Conservation (phyloP, 2,888 invertebrate species). For the Drosophila meridiana region DNA sequence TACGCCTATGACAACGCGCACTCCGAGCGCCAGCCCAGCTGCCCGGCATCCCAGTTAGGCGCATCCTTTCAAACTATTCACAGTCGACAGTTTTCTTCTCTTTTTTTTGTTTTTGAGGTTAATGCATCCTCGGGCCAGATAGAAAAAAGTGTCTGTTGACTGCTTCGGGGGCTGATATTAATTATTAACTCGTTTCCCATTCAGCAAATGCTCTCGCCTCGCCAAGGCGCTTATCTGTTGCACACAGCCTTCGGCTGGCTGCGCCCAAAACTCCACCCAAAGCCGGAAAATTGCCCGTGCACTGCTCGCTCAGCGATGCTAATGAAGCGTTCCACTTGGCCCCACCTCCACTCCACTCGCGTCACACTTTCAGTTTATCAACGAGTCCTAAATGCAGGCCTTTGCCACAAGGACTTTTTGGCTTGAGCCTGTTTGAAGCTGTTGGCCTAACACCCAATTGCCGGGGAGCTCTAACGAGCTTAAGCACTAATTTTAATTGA, state of each 20-base stretch:
- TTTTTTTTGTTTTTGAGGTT: slow-evolving; percentile 64
- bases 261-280: slow-evolving; percentile 21
- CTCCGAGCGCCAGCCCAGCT: neutral
- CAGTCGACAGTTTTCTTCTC: slow-evolving; percentile 10
- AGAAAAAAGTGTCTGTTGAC: slow-evolving; percentile 39
- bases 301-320: slow-evolving; percentile 59
- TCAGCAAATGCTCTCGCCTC: slow-evolving; percentile 47
- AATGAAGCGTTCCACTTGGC: slow-evolving; percentile 61
- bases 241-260: slow-evolving; percentile 61
- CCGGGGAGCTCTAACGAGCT: neutral
- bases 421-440: neutral
- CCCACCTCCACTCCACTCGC: neutral
- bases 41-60: neutral
- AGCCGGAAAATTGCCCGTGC: slow-evolving; percentile 21
- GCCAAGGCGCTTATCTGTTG: slow-evolving; percentile 67
- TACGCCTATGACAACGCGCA: slow-evolving; percentile 49
- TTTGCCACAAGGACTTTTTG: neutral
- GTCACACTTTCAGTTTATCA: slow-evolving; percentile 12
- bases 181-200: slow-evolving; percentile 72
- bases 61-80: slow-evolving; percentile 16
- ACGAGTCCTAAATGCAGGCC: slow-evolving; percentile 18
- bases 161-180: slow-evolving; percentile 71
- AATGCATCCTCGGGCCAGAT: slow-evolving; percentile 73
- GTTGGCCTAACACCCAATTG: neutral
- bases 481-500: neutral